Evolutionary conservation across 2,888 invertebrate genomes (phyloP).

Genomic region (Eueremaeus valkanovi): DNA sequence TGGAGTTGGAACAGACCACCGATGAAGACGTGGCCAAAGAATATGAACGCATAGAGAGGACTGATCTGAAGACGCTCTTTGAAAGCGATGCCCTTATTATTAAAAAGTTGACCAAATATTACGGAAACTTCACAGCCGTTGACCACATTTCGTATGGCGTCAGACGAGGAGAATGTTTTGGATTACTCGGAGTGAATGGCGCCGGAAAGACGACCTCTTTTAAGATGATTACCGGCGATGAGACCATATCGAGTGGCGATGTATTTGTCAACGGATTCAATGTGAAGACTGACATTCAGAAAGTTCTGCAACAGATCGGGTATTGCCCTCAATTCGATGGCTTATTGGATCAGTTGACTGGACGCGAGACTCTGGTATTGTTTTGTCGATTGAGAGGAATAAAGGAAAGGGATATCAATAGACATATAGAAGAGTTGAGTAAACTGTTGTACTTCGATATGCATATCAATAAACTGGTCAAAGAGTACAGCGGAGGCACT

Average conservation of each 20-base stretch:
- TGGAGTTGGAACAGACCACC: slow-evolving; percentile 23
- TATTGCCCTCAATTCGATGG: slow-evolving; percentile 89
- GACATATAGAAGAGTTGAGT: slow-evolving; percentile 44
- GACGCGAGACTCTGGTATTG: slow-evolving; percentile 44
- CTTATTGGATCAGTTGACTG: slow-evolving; percentile 59
- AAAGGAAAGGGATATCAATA: slow-evolving; percentile 30
- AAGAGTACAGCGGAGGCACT: slow-evolving; percentile 46
- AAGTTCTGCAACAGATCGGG: slow-evolving; percentile 60
- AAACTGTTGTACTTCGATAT: slow-evolving; percentile 44
- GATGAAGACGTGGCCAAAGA: slow-evolving; percentile 54
- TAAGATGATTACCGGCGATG: slow-evolving; percentile 59
- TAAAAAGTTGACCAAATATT: slow-evolving; percentile 61
- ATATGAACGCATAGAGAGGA: slow-evolving; percentile 50
- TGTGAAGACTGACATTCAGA: slow-evolving; percentile 50
- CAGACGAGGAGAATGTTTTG: slow-evolving; percentile 55
- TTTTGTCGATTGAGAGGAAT: slow-evolving; percentile 46
- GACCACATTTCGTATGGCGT: slow-evolving; percentile 66
- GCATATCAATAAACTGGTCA: slow-evolving; percentile 43
- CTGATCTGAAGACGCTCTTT: slow-evolving; percentile 43
- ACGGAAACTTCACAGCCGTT: slow-evolving; percentile 60
- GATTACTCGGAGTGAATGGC: slow-evolving; percentile 58
- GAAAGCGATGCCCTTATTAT: slow-evolving; percentile 58
- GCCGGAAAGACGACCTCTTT: slow-evolving; percentile 60
- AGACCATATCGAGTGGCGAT: slow-evolving; percentile 53
- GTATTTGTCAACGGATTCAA: slow-evolving; percentile 58